Evolutionary conservation across 2,113 vertebrate species (phyloP), one percentile per base, ranked within the genome.

Genomic region (Barnardius zonarius): DNA sequence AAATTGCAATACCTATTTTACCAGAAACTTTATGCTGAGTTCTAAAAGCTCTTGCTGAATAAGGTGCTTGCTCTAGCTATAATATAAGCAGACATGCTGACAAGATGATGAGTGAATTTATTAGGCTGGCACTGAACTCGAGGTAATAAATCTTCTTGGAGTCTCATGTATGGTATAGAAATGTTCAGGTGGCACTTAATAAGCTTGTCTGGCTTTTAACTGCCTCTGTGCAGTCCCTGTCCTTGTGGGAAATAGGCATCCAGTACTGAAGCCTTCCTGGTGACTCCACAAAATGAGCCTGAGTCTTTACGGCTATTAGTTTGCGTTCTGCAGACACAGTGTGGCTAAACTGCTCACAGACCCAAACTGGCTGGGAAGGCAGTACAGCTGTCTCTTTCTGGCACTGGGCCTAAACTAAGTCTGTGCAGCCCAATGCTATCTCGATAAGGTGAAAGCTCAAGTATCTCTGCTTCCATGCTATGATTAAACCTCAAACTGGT

Each of bases 81-180:
- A 48, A 9, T 19, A 62, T 16, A 87, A 86, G 44, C 17, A 82
- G 46, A 62, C 35, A 39, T 31, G n/a, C 72, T 76, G 88, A 73
- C 88, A 87, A 92, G 59, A 54, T 9, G 18, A 81, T 2, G 9
- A 75, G 30, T 80, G 59, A 80, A 83, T 86, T 94, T 90, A 85
- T 88, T 66, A 77, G 49, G 31, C 14, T 83, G 52, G 48, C 68
- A 66, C 15, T 80, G 63, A 80, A 70, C 63, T 27, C 23, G 22
- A 94, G 75, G 49, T 90, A 92, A 86, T 67, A 61, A 90, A 80
- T 76, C 83, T 89, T 91, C 61, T 59, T 88, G 85, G 76, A 93
- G 57, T 19, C 11, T 83, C 19, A 49, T 66, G n/a, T 14, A 1
- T 13, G 13, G 44, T 73, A 74, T 7, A 80, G 63, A 94, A 79